phyloP scores from a whole-genome alignment of 2,797 vertebrate species.

The Cercopithecus diana region DNA sequence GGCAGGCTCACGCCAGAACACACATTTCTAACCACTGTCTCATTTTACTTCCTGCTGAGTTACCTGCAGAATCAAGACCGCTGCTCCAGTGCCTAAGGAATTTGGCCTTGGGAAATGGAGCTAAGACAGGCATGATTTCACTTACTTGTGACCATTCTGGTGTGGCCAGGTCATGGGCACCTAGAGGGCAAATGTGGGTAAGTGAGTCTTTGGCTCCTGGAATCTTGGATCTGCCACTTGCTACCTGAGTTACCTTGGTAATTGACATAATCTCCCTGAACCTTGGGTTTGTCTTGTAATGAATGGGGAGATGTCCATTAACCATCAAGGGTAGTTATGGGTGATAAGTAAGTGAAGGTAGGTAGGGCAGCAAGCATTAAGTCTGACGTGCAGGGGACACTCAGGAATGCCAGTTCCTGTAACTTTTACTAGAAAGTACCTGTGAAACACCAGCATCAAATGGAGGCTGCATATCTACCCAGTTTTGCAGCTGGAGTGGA shows the following conservation, averaged over 20 bases:
- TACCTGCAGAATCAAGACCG: not conserved
- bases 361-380: not conserved
- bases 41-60: not conserved
- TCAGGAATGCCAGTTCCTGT: not conserved
- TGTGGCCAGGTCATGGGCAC: not conserved
- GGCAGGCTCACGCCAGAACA: not conserved
- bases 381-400: not conserved
- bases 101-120: constrained; percentile 31
- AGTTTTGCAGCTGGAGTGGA: not conserved
- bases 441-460: not conserved
- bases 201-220: not conserved
- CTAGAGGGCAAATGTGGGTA: not conserved
- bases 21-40: not conserved
- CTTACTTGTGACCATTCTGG: not conserved
- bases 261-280: not conserved
- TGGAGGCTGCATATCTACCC: not conserved
- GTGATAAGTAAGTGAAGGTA: not conserved
- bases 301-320: not conserved
- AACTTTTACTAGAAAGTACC: not conserved
- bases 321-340: not conserved
- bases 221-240: not conserved
- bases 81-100: not conserved
- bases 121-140: not conserved
- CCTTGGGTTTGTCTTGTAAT: not conserved
- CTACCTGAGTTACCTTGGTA: not conserved